Evolutionary conservation across 1,140 invertebrate species (phyloP), one percentile per base, ranked within the genome.

Genomic region (Hormaphis cornu): DNA sequence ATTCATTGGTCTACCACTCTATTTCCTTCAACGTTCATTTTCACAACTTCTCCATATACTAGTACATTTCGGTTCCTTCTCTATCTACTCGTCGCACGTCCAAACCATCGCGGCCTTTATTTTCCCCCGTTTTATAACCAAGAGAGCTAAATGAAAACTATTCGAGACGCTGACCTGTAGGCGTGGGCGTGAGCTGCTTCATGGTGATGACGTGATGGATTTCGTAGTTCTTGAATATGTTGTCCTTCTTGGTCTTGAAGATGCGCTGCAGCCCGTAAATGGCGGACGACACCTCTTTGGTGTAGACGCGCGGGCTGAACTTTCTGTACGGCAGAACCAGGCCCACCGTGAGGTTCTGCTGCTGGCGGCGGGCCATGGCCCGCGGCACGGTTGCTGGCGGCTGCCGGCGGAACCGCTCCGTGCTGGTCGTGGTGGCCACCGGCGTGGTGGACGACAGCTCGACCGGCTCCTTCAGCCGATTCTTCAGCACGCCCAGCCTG

Each of bases 171-270:
- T 58, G 12, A 89, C 88, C 85, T 78, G 84, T 89, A 53, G 89
- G 89, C 80, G 86, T 89, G 37, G 89, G 88, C 59, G 86, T 88
- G 71, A 89, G 80, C 73, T 84, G 84, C 74, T 87, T 84, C 83
- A 87, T 89, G 69, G 81, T 83, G 74, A 86, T 84, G 73, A 83
- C 83, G 72, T 87, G 83, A 73, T 85, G 83, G 69, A 89, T 83
- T 74, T 85, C 85, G 78, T 87, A 85, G 73, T 82, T 80, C 74
- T 86, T 84, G 76, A 88, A 85, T 69, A 87, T 80, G 42, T 74
- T 74, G 50, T 82, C 81, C 58, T 77, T 76, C 28, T n/a, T 18
- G 3, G n/a, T 24, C 18, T 44, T 48, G 30, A 77, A 77, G 70
- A 77, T 80, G 69, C 78, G 80, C 72, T 84, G 83, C 44, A 89